Evolutionary conservation across 1,140 invertebrate genomes (phyloP), one percentile per base, ranked within the genome.

Genomic region (Achatina immaculata): DNA sequence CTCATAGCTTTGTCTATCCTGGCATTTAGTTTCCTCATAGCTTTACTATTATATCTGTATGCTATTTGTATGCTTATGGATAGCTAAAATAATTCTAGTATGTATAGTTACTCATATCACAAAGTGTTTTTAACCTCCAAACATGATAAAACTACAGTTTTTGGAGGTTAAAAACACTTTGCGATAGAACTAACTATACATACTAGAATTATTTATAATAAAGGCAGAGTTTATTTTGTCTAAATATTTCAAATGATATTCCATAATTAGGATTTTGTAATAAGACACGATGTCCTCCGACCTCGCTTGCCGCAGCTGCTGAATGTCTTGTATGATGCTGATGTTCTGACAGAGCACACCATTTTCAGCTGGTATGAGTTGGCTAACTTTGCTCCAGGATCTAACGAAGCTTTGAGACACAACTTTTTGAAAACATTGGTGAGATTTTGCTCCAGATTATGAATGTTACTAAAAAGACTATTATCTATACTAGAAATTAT

Each of bases 351-450:
- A 34, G 76, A 78, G 76, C 1, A 28, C 0, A 21, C 76, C 19
- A 28, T 78, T 24, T 21, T 78, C 16, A 24, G 34, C 24, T 78
- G 76, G 76, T 78, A 28, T 38, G 65, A 78, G 36, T 68, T 38
- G 9, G 28, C 58, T n/a, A 38, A 34, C 11, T 78, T 48, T 43
- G 21, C 28, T n/a, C 21, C 72, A 45, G 45, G 45, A 42, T 48
- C 76, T 9, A 68, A 68, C 28, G 43, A 68, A 36, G 76, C 76
- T 19, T 7, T 42, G 11, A 45, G 62, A 34, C 76, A 78, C 51
- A 45, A 7, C 19, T 78, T 78, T 40, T 62, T 78, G 48, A 78
- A 78, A 38, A 66, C 3, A 45, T 68, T 78, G 76, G 76, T 78
- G 48, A 68, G 74, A 36, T 28, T 19, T 9, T 31, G 28, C 14